Base-by-base conservation (phyloP, 2,113 vertebrate species). In the Strix uralensis region DNA sequence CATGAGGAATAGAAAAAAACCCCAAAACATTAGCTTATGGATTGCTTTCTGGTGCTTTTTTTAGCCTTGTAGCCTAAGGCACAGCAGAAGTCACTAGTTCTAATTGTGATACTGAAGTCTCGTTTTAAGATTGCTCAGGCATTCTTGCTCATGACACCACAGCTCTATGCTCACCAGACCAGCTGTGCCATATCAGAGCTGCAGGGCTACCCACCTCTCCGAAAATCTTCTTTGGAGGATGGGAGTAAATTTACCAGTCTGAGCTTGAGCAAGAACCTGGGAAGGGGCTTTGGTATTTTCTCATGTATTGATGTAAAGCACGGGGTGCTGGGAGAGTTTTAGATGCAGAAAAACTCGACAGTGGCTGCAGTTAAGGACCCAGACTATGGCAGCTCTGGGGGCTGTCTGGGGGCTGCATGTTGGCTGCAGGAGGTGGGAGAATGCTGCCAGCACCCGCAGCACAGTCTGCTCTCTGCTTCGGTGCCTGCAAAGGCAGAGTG, bases 31-130 rank as follows among this genome's bases (percentile, higher is more conserved):
- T 44, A 61, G 14, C 42, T 95, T 77, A 63, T 58, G 67, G 32
- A 63, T 83, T 91, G n/a, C 27, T 85, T 86, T 88, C 69, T 90
- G 75, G 71, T 44, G 80, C n/a, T 36, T 88, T 91, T 91, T 79
- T 88, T 26, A 86, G 71, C 61, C 18, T 74, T 81, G 16, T 34
- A n/a, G 19, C 74, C 83, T 70, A 36, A 70, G 38, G 74, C n/a
- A 63, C 18, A 82, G 67, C 59, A 84, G 40, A 66, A 93, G 25
- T 58, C 66, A 51, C 61, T 73, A n/a, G 40, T 85, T 81, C 59
- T 86, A 5, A 21, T 30, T 67, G 32, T 44, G 59, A 51, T 17
- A 29, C 16, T n/a, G 88, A 47, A 9, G 25, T n/a, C 73, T 85
- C 5, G 2, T 57, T 13, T 70, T 73, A 29, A 40, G 67, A 34